phyloP scores from a whole-genome alignment of 2,113 vertebrate genomes.

The Ptyas mucosa region DNA sequence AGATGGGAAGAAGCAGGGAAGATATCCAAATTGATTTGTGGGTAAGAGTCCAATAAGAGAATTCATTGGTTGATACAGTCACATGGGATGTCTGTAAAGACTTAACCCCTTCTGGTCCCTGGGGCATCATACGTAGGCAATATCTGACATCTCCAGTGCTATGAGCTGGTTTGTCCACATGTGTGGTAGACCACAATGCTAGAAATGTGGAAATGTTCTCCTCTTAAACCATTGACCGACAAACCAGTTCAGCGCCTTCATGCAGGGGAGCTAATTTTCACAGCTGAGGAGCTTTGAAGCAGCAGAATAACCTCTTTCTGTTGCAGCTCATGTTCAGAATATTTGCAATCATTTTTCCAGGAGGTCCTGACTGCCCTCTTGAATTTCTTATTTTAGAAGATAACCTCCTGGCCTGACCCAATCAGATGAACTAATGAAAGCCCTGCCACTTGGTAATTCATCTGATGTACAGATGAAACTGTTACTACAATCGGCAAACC shows the following conservation, averaged over 20 bases:
- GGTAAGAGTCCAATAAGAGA: too few relatives aligned
- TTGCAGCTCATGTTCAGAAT: not conserved
- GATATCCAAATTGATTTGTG: too few relatives aligned
- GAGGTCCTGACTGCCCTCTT: constrained; percentile 41
- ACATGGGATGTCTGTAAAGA: too few relatives aligned
- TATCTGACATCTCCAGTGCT: too few relatives aligned
- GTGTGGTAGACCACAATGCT: not conserved
- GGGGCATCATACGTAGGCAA: too few relatives aligned
- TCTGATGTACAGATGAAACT: not conserved
- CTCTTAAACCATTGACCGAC: not conserved
- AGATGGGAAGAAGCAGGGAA: too few relatives aligned
- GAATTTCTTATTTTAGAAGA: not conserved
- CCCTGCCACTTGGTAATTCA: not conserved
- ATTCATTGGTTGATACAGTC: too few relatives aligned
- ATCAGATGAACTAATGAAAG: not conserved
- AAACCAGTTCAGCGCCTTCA: not conserved
- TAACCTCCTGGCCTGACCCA: not conserved
- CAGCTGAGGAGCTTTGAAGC: too few relatives aligned
- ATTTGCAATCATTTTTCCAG: not conserved
- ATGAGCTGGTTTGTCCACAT: not conserved
- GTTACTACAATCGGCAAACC: not conserved
- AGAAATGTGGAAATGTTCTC: not conserved
- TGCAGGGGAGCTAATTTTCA: not conserved
- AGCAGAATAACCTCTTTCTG: not conserved
- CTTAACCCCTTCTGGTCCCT: too few relatives aligned